These are phyloP conservation scores for Monopterus albus DNA, from an alignment of 2,113 vertebrate species.

Conservation along the genomic window DNA sequence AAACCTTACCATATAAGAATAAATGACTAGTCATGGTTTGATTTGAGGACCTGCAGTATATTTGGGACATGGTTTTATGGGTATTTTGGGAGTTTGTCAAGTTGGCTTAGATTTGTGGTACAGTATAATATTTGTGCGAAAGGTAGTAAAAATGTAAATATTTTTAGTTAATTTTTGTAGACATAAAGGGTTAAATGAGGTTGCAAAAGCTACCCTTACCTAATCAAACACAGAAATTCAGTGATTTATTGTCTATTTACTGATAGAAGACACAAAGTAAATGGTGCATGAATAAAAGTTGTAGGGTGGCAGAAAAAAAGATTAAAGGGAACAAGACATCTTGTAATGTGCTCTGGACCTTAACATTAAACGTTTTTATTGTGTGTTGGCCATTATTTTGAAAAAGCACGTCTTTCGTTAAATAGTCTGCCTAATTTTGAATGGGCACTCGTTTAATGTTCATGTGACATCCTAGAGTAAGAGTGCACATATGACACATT, in stretches of 20 bases:
- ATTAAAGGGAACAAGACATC: too few relatives aligned
- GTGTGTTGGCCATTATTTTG: neutral
- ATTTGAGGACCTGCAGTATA: neutral
- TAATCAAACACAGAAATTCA: neutral
- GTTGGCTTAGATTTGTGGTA: neutral
- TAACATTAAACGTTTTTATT: neutral
- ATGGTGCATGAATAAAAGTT: neutral
- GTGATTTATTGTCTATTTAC: too few relatives aligned
- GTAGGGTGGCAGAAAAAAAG: too few relatives aligned
- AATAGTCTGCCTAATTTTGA: constrained; percentile 12
- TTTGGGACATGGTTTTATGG: neutral
- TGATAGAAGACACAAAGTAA: neutral
- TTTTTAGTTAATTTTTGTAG: neutral
- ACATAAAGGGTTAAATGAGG: neutral
- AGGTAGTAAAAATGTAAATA: neutral
- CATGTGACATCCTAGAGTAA: constrained; percentile 26
- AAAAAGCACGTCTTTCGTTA: constrained; percentile 5
- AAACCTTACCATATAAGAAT: neutral
- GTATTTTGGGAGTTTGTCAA: neutral
- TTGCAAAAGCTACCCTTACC: neutral
- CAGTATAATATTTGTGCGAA: neutral
- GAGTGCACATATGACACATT: constrained; percentile 34
- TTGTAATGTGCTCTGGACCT: neutral
- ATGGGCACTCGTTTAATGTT: constrained; percentile 25
- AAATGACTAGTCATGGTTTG: neutral